Conservation (phyloP, 2,888 invertebrate genomes). For the Furcula furcula region DNA sequence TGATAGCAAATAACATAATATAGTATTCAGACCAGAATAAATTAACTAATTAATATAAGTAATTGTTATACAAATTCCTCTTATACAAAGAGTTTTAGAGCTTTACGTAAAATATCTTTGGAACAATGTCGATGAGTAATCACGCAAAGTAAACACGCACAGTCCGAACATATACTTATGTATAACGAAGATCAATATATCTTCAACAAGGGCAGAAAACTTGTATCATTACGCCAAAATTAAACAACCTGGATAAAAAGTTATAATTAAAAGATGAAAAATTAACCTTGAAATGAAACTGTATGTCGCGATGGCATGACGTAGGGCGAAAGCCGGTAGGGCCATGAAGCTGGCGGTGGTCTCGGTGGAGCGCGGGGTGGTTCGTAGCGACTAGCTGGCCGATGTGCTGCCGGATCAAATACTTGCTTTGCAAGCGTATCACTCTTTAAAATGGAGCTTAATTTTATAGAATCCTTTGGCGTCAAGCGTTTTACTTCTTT, state of each 20-base stretch:
- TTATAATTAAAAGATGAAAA: constrained; percentile 35
- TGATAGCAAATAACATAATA: too few relatives aligned
- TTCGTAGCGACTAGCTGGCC: constrained; percentile 89
- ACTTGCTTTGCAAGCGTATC: constrained; percentile 84
- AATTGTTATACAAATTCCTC: too few relatives aligned
- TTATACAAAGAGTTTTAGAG: neutral
- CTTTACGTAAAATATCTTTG: neutral
- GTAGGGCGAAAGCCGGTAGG: constrained; percentile 64
- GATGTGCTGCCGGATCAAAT: constrained; percentile 88
- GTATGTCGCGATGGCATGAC: constrained; percentile 84
- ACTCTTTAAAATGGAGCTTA: constrained; percentile 72
- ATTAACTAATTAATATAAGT: too few relatives aligned
- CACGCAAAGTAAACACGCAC: constrained; percentile 50
- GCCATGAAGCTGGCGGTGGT: constrained; percentile 71
- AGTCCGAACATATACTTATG: too few relatives aligned
- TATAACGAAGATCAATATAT: constrained; percentile 58
- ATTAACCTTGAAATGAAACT: constrained; percentile 88
- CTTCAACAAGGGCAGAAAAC: constrained; percentile 40
- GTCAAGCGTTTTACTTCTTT: constrained; percentile 64
- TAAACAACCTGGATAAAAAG: constrained; percentile 44
- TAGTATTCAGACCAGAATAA: too few relatives aligned
- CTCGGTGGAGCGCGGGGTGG: constrained; percentile 83
- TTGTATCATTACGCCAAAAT: constrained; percentile 65
- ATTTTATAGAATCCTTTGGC: constrained; percentile 64
- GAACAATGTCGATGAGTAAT: constrained; percentile 9